These are phyloP conservation scores for Coendou prehensilis DNA, from an alignment of 2,797 vertebrate genomes.

Conservation along the genomic window DNA sequence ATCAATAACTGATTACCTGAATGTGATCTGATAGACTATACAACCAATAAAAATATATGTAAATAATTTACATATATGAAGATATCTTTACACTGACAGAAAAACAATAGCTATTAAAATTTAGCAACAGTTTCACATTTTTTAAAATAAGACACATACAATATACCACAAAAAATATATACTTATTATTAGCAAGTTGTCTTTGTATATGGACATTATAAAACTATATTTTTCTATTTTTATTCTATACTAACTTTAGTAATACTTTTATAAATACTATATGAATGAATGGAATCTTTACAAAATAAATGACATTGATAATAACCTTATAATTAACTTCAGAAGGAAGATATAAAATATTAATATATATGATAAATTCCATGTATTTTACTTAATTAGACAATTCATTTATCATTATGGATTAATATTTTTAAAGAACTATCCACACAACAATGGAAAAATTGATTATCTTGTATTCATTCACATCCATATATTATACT, in stretches of 20 bases:
- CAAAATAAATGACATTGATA: background rate
- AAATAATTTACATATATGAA: background rate
- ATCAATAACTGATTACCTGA: background rate
- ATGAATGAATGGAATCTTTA: background rate
- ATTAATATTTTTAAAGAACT: background rate
- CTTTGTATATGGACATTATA: background rate
- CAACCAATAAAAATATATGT: background rate
- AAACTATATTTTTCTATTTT: background rate
- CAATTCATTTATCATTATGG: background rate
- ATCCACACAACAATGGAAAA: background rate
- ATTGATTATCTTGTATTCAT: background rate
- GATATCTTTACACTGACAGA: background rate
- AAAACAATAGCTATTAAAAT: background rate
- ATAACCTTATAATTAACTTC: background rate
- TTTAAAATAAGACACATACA: background rate
- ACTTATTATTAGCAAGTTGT: background rate
- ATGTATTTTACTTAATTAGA: background rate
- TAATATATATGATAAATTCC: background rate
- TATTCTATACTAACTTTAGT: background rate
- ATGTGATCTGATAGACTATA: background rate
- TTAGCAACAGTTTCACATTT: background rate
- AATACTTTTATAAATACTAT: background rate
- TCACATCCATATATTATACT: background rate
- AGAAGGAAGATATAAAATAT: background rate
- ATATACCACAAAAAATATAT: background rate